These are phyloP conservation scores for Xestia rhomboidea DNA, from an alignment of 2,888 invertebrate genomes.

Conservation along the genomic window DNA sequence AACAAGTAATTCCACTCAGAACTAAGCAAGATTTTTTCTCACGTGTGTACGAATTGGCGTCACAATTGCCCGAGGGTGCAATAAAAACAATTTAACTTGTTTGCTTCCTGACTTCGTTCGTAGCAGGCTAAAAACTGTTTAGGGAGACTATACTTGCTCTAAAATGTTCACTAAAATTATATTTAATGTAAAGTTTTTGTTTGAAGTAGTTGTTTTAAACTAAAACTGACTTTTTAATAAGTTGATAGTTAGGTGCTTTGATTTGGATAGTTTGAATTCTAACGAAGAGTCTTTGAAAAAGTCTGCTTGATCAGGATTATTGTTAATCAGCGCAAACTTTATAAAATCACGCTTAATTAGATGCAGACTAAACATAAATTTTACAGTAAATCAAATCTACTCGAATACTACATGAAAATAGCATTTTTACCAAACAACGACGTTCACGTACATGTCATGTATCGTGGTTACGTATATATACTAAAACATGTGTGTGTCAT, in stretches of 20 bases:
- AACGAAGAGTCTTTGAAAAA: neutral
- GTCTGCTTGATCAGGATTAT: neutral
- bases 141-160: constrained; percentile 42
- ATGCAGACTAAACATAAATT: neutral
- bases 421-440: neutral
- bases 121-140: constrained; percentile 49
- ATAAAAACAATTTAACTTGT: constrained; percentile 62
- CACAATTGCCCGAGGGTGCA: constrained; percentile 49
- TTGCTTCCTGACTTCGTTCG: constrained; percentile 56
- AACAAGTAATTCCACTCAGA: constrained; percentile 60
- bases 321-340: neutral
- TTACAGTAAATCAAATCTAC: neutral
- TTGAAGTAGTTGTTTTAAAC: constrained; percentile 25
- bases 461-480: neutral
- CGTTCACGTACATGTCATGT: too few relatives aligned
- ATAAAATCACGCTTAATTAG: constrained; percentile 7
- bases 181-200: constrained; percentile 41
- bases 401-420: neutral
- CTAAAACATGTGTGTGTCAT: neutral
- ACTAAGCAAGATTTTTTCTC: constrained; percentile 51
- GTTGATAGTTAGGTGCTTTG: constrained; percentile 2
- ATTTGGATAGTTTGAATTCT: neutral
- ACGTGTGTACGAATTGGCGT: constrained; percentile 58
- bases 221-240: constrained; percentile 20
- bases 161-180: constrained; percentile 53